Conservation (phyloP, 2,113 vertebrate species). For the Recurvirostra avosetta region DNA sequence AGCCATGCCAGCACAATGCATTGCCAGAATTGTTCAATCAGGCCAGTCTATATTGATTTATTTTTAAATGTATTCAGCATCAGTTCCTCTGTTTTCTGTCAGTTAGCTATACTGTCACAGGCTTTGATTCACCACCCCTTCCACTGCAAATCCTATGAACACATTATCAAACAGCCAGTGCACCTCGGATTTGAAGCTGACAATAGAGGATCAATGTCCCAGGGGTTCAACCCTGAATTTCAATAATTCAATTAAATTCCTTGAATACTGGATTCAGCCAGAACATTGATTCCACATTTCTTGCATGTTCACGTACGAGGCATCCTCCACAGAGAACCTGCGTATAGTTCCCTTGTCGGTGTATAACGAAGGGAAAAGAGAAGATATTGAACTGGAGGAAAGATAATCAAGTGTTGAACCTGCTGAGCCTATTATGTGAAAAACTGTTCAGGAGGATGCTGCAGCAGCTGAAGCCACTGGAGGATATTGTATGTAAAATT, state of each 20-base stretch:
- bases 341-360: slow-evolving; percentile 15
- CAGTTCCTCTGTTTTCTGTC: slow-evolving; percentile 72
- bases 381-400: slow-evolving; percentile 61
- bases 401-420: slow-evolving; percentile 71
- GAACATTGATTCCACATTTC: slow-evolving; percentile 65
- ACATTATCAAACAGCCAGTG: slow-evolving; percentile 54
- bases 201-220: slow-evolving; percentile 70
- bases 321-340: slow-evolving; percentile 19
- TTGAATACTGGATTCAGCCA: slow-evolving; percentile 60
- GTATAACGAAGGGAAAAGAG: slow-evolving; percentile 62
- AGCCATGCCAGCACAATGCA: slow-evolving; percentile 28
- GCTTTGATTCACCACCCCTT: slow-evolving; percentile 72
- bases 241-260: slow-evolving; percentile 76
- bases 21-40: slow-evolving; percentile 59
- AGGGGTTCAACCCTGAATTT: slow-evolving; percentile 66
- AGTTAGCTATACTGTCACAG: slow-evolving; percentile 55
- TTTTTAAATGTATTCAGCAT: slow-evolving; percentile 49
- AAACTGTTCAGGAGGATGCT: slow-evolving; percentile 61
- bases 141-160: slow-evolving; percentile 59
- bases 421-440: slow-evolving; percentile 70
- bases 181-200: slow-evolving; percentile 60
- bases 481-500: slow-evolving; percentile 56
- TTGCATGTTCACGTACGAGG: slow-evolving; percentile 38
- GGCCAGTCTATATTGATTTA: slow-evolving; percentile 57
- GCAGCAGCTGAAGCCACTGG: slow-evolving; percentile 49